Evolutionary conservation across 1,140 invertebrate genomes (phyloP).

Genomic region (Tetragnatha versicolor): DNA sequence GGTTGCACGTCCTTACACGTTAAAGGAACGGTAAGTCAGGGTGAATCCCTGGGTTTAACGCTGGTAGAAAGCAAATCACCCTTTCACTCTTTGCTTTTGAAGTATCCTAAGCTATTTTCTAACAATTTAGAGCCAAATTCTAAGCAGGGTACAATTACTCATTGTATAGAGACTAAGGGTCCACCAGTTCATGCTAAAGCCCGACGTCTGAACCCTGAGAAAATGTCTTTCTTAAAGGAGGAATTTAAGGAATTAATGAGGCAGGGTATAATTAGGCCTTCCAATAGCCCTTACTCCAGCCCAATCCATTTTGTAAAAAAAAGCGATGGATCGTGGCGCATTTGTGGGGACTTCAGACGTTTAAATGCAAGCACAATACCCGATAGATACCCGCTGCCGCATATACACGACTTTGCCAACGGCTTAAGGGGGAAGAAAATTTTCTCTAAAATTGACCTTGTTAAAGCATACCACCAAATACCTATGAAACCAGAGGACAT

Average conservation of each 20-base stretch:
- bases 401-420: background rate
- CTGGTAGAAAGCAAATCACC: no score
- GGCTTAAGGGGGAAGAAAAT: background rate
- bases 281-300: constrained; percentile 61
- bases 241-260: constrained; percentile 19
- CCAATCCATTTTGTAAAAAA: constrained; percentile 58
- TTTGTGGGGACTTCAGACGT: constrained; percentile 57
- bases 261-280: constrained; percentile 34
- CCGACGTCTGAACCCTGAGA: constrained; percentile 6
- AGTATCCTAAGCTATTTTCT: no score
- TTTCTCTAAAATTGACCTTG: background rate
- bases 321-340: constrained; percentile 47
- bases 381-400: background rate
- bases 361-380: constrained; percentile 47
- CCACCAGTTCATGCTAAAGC: background rate
- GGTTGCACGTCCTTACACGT: no score
- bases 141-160: no score
- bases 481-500: background rate
- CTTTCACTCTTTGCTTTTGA: no score
- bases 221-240: background rate
- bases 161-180: constrained; percentile 5
- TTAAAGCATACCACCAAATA: background rate
- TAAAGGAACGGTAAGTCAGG: no score
- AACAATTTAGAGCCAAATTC: no score
- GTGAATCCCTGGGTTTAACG: no score